Percentiles rank a stretch among this genome's conserved stretches.
These are phyloP conservation scores for Embiotoca jacksoni DNA, from an alignment of 2,113 vertebrate species.

Conservation along the genomic window DNA sequence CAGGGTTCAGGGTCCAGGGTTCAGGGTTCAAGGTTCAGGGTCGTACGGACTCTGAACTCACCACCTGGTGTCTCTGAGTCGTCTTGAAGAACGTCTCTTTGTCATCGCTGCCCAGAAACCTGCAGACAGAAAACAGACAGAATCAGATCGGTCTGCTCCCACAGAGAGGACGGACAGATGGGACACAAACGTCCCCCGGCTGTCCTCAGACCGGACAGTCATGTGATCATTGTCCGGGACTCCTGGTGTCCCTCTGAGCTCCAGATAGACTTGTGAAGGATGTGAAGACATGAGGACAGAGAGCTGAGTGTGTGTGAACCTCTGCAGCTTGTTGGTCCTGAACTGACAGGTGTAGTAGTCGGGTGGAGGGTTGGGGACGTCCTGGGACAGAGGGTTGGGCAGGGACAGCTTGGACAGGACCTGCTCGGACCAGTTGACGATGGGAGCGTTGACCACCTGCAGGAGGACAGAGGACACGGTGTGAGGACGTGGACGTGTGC, in stretches of 20 bases:
- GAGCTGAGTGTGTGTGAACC: constrained; percentile 33
- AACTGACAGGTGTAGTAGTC: constrained; percentile 88
- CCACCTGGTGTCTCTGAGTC: constrained; percentile 84
- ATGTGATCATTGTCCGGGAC: no score
- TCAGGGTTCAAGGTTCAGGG: no score
- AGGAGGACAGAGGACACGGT: neutral
- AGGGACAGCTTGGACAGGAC: constrained; percentile 77
- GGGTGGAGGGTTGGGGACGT: constrained; percentile 76
- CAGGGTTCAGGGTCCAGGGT: no score
- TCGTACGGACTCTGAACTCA: constrained; percentile 67
- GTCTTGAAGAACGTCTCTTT: constrained; percentile 83
- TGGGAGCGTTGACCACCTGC: constrained; percentile 77
- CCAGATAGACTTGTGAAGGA: neutral
- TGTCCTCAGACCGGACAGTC: no score
- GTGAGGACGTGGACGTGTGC: no score
- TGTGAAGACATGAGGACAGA: neutral
- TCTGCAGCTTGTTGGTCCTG: constrained; percentile 83
- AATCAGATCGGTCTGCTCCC: neutral
- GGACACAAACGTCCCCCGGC: no score
- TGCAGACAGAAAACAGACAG: constrained; percentile 48
- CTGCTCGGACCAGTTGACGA: constrained; percentile 78
- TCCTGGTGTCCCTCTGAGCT: no score
- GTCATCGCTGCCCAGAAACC: constrained; percentile 83
- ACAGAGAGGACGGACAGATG: no score
- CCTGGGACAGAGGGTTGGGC: constrained; percentile 79